phyloP scores from a whole-genome alignment of 2,888 invertebrate species.

The Callosobruchus maculatus region DNA sequence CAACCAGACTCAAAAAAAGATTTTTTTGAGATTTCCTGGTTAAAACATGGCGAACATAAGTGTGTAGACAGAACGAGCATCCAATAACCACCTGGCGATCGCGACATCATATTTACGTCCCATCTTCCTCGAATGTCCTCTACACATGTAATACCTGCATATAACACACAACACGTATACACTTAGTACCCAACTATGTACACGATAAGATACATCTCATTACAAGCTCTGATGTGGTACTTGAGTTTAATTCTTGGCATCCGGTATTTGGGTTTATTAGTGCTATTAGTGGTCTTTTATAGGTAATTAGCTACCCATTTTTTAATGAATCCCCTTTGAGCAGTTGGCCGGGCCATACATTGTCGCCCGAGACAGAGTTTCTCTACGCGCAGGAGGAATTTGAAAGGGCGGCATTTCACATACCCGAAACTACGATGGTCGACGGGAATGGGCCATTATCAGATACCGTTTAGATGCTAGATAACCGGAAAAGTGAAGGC shows the following conservation, averaged over 20 bases:
- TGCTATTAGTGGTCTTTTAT: background rate
- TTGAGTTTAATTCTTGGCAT: background rate
- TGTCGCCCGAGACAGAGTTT: background rate
- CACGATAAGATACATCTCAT: background rate
- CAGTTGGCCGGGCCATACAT: too few species aligned
- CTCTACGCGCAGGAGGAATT: background rate
- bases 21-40: too few species aligned
- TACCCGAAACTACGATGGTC: background rate
- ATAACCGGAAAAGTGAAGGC: background rate
- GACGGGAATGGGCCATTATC: background rate
- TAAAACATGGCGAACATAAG: too few species aligned
- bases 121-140: background rate
- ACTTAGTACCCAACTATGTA: background rate
- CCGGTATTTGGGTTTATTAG: background rate
- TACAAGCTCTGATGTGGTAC: background rate
- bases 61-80: too few species aligned
- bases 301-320: background rate
- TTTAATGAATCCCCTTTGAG: background rate
- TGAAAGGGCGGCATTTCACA: background rate
- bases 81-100: background rate
- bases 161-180: background rate
- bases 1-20: too few species aligned
- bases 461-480: background rate
- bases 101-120: background rate
- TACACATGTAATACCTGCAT: background rate